Evolutionary conservation across 2,888 invertebrate species (phyloP), one percentile per base, ranked within the genome.

Genomic region (Teinopalpus imperialis): DNA sequence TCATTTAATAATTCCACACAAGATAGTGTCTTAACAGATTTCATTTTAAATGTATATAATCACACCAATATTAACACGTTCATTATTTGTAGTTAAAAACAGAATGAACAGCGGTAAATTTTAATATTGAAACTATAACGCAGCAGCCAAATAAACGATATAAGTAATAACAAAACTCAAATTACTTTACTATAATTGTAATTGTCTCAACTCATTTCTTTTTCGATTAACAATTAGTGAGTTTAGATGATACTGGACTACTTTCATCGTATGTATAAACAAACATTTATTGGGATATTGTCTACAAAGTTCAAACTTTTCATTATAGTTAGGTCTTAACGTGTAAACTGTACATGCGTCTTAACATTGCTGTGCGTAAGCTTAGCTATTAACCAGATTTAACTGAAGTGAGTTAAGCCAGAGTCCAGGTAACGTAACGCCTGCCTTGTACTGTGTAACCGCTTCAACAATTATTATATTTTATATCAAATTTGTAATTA

Each of bases 361-460:
- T 39, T 40, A 21, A 36, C 13, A 16, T 27, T 20, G 37, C 31
- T 44, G n/a, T 13, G 43, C 29, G 27, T 8, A 40, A 12, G 39
- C 43, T 36, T 44, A 18, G 41, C 26, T 42, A 31, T 8, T 6
- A 16, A 26, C 31, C 13, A 29, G 16, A 23, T 36, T 37, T 54
- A 51, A 51, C 50, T 54, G 53, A 62, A 62, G 57, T 57, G 59
- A 59, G 55, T 54, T 53, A 54, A 57, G 45, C 46, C 52, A 46
- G 49, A 48, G 45, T 49, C 70, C 72, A 70, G 63, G 66, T 69
- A 63, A 63, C 59, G 66, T 74, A 68, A 79, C 69, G 80, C 79
- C 81, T 81, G 80, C 81, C 83, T 81, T 81, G 74, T 78, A 79
- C 71, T 70, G 68, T 75, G 74, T 85, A 77, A 75, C 73, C 72